These are phyloP conservation scores for Ooceraea biroi DNA, from an alignment of 1,140 invertebrate species.

Conservation along the genomic window DNA sequence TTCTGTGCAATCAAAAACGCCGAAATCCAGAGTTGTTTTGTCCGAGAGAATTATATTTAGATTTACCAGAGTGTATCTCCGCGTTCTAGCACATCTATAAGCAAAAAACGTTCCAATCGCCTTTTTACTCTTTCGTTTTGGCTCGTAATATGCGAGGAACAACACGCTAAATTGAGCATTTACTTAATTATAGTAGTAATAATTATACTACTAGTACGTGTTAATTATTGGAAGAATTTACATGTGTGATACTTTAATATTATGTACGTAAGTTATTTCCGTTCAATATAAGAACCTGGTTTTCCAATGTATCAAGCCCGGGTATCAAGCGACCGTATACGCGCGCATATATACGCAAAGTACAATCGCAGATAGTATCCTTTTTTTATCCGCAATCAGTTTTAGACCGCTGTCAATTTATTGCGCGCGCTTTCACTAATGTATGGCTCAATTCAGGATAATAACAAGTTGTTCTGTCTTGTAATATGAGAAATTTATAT, in stretches of 20 bases:
- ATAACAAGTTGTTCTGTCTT: not conserved
- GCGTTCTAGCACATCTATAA: conserved; percentile 62
- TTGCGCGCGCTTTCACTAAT: conserved; percentile 4
- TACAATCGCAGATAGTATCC: not conserved
- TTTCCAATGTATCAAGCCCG: not conserved
- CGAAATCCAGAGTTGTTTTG: conserved; percentile 46
- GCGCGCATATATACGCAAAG: conserved; percentile 18
- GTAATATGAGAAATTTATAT: conserved; percentile 13
- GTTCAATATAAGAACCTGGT: conserved; percentile 15
- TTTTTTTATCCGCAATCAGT: conserved; percentile 20
- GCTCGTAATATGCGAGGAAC: conserved; percentile 60
- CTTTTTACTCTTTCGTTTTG: conserved; percentile 23
- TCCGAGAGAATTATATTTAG: conserved; percentile 31
- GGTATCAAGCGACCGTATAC: not conserved
- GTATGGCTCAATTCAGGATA: conserved; percentile 18
- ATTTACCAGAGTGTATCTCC: conserved; percentile 50
- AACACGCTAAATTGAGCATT: conserved; percentile 65
- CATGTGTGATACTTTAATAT: conserved; percentile 13
- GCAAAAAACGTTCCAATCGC: conserved; percentile 39
- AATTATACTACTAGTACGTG: not conserved
- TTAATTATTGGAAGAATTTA: conserved; percentile 41
- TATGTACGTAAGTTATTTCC: conserved; percentile 12
- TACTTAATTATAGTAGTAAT: conserved; percentile 60
- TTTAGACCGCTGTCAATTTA: conserved; percentile 36
- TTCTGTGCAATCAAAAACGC: conserved; percentile 30